A percentile compares a stretch with the other conserved stretches of the same genome.
phyloP scores from a whole-genome alignment of 1,140 invertebrate species.

The Propsilocerus akamusi region DNA sequence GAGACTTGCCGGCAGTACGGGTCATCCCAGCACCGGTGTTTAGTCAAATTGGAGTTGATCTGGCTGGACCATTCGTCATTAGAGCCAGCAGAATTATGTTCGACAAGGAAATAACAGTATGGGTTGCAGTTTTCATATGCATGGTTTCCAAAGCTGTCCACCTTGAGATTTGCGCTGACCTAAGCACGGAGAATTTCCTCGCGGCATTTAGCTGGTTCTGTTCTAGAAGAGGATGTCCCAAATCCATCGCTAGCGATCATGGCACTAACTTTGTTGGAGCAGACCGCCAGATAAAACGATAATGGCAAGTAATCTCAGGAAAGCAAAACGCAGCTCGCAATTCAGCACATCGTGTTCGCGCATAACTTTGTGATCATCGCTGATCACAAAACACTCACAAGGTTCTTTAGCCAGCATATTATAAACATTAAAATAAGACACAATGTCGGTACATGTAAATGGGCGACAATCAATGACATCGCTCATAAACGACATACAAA shows the following conservation, averaged over 20 bases:
- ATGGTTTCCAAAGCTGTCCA: slow-evolving; percentile 16
- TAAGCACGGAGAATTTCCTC: slow-evolving; percentile 15
- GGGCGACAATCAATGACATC: too few species aligned
- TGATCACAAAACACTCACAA: too few species aligned
- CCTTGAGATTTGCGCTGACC: slow-evolving; percentile 14
- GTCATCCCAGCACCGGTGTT: slow-evolving; percentile 12
- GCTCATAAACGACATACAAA: too few species aligned
- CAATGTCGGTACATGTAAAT: too few species aligned
- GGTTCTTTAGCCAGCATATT: too few species aligned
- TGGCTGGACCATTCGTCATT: slow-evolving; percentile 11
- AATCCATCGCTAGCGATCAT: slow-evolving; percentile 17
- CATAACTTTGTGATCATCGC: too few species aligned
- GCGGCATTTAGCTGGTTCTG: slow-evolving; percentile 17
- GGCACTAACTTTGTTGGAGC: slow-evolving; percentile 21
- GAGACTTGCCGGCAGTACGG: slow-evolving; percentile 10
- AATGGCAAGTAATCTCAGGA: too few species aligned
- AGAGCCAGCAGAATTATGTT: too few species aligned
- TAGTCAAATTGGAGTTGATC: slow-evolving; percentile 13
- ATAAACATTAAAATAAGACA: too few species aligned
- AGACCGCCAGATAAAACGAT: slow-evolving; percentile 9
- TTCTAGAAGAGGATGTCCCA: slow-evolving; percentile 12
- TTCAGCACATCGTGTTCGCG: too few species aligned
- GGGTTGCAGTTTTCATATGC: slow-evolving; percentile 16
- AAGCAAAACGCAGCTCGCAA: too few species aligned
- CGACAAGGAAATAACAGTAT: too few species aligned